Percentiles rank a stretch among this genome's conserved stretches.
Conservation (phyloP, 2,888 invertebrate species). For the Lasius platythorax region DNA sequence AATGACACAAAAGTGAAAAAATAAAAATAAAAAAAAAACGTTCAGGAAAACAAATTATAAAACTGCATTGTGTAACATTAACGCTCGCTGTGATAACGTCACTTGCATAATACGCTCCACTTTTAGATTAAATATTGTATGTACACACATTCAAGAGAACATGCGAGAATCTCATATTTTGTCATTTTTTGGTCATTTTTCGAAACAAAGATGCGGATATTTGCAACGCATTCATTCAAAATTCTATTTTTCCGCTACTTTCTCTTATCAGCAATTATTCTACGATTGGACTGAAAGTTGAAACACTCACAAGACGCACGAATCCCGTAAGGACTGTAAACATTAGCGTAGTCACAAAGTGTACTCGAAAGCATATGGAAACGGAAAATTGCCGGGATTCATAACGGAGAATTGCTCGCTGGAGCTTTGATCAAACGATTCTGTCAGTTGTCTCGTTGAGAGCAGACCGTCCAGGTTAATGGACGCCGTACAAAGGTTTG, state of each 20-base stretch:
- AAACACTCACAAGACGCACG: neutral
- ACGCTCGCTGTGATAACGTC: neutral
- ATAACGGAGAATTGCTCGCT: slow-evolving; percentile 27
- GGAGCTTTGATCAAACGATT: slow-evolving; percentile 64
- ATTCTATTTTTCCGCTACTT: neutral
- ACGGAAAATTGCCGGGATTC: slow-evolving; percentile 24
- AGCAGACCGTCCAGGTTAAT: slow-evolving; percentile 35
- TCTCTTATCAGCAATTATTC: neutral
- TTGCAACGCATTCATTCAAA: neutral
- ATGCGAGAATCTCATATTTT: neutral
- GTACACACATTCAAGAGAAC: neutral
- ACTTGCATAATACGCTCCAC: neutral
- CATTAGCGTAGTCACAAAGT: neutral
- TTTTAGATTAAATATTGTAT: neutral
- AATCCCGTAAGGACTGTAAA: neutral
- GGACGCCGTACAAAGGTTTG: slow-evolving; percentile 58
- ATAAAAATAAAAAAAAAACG: neutral
- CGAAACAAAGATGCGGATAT: neutral
- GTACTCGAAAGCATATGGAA: neutral
- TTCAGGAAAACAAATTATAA: slow-evolving; percentile 1
- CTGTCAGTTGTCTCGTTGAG: slow-evolving; percentile 53
- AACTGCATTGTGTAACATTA: slow-evolving; percentile 9
- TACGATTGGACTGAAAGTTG: neutral
- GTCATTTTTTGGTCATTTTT: neutral
- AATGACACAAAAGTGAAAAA: neutral